Evolutionary conservation across 92 coral and sea anemone species (phyloP).

Genomic region (Bergia puertoricense): DNA sequence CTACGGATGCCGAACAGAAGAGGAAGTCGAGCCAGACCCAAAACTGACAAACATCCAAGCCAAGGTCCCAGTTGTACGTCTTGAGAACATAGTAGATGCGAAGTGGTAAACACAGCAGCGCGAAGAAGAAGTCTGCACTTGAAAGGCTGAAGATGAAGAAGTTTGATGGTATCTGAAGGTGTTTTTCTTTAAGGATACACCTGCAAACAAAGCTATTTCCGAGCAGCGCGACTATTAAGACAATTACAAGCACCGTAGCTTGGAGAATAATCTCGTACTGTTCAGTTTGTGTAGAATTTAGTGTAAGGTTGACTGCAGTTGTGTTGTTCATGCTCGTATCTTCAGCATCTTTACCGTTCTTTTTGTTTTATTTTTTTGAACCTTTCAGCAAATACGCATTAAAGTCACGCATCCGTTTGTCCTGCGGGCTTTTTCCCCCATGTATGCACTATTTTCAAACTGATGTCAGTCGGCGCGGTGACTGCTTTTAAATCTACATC

Average conservation of each 20-base stretch:
- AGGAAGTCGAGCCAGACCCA: constrained; percentile 90
- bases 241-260: constrained; percentile 54
- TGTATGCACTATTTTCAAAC: background rate
- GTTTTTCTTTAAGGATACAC: constrained; percentile 76
- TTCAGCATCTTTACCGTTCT: background rate
- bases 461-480: background rate
- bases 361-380: background rate
- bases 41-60: constrained; percentile 60
- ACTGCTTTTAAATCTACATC: constrained; percentile 1
- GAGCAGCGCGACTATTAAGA: constrained; percentile 65
- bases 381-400: too few species aligned
- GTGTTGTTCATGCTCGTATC: constrained; percentile 27
- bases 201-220: constrained; percentile 89
- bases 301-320: background rate
- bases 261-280: constrained; percentile 56
- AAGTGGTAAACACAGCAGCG: constrained; percentile 78
- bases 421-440: background rate
- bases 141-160: constrained; percentile 93
- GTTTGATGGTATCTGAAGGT: constrained; percentile 92
- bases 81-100: constrained; percentile 68
- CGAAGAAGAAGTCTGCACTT: constrained; percentile 87
- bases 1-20: constrained; percentile 86
- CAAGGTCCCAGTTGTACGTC: constrained; percentile 66
- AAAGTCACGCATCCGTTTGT: background rate
- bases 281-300: constrained; percentile 1